Evolutionary conservation across 2,797 vertebrate genomes (phyloP).

Genomic region (Micromesistius poutassou): DNA sequence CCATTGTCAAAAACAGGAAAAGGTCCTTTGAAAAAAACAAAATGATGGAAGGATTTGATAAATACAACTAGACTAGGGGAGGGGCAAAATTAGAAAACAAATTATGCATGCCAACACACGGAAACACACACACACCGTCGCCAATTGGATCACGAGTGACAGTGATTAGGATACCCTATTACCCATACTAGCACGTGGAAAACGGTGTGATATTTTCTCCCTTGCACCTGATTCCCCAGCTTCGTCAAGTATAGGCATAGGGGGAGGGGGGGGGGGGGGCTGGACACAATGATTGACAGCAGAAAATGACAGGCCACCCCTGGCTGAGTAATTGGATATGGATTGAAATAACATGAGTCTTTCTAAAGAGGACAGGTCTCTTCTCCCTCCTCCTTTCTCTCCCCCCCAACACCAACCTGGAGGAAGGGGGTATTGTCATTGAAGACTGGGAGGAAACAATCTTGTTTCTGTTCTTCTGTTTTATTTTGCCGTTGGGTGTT

Average conservation of each 20-base stretch:
- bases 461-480: constrained; percentile 14
- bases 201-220: constrained; percentile 23
- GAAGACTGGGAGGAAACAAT: not conserved
- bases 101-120: constrained; percentile 7
- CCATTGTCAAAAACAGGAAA: constrained; percentile 3
- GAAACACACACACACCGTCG: not conserved
- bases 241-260: not conserved
- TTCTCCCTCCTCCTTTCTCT: not conserved
- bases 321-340: constrained; percentile 54
- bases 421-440: constrained; percentile 3
- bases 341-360: constrained; percentile 53
- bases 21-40: not conserved
- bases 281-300: constrained; percentile 39
- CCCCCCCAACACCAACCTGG: not conserved
- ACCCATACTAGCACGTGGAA: constrained; percentile 18
- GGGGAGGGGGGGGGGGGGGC: constrained; percentile 28
- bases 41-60: not conserved
- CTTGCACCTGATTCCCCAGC: constrained; percentile 31
- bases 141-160: constrained; percentile 12
- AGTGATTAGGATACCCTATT: constrained; percentile 19
- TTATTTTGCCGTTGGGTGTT: constrained; percentile 7
- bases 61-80: not conserved
- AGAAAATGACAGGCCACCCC: constrained; percentile 32
- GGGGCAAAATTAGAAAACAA: constrained; percentile 22
- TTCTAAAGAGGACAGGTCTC: constrained; percentile 6